These are phyloP conservation scores for Synanthedon vespiformis DNA, from an alignment of 2,888 invertebrate genomes.

Conservation along the genomic window DNA sequence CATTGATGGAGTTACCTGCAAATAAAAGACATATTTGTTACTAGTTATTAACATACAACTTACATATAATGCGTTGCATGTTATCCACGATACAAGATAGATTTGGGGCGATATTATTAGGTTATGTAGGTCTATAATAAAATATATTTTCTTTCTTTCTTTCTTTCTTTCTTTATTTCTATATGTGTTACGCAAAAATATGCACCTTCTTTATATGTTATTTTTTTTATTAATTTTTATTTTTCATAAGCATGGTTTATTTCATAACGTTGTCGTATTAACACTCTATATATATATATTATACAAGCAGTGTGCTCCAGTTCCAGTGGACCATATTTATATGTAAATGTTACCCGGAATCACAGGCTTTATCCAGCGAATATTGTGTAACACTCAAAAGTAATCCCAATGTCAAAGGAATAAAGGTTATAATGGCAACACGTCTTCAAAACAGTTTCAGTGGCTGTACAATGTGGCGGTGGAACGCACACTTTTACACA, in stretches of 20 bases:
- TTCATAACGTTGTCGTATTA: background rate
- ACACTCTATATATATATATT: constrained; percentile 5
- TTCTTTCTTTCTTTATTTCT: too few relatives aligned
- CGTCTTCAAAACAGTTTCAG: background rate
- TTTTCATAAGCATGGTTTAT: background rate
- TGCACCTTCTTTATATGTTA: too few relatives aligned
- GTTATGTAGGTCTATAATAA: too few relatives aligned
- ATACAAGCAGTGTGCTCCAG: constrained; percentile 6
- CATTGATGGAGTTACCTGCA: too few relatives aligned
- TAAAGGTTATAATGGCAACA: background rate
- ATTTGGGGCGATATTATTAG: too few relatives aligned
- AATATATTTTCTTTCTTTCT: too few relatives aligned
- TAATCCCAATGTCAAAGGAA: background rate
- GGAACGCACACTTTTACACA: background rate
- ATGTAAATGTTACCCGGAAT: constrained; percentile 12
- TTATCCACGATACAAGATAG: too few relatives aligned
- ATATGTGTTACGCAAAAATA: too few relatives aligned
- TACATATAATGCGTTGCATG: too few relatives aligned
- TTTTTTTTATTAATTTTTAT: too few relatives aligned
- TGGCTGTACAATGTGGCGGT: background rate
- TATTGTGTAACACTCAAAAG: background rate
- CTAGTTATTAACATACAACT: too few relatives aligned
- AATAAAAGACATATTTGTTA: too few relatives aligned
- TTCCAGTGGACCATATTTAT: constrained; percentile 12
- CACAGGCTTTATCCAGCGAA: constrained; percentile 4